phyloP scores from a whole-genome alignment of 2,797 vertebrate species.

The Xiphophorus birchmanni region DNA sequence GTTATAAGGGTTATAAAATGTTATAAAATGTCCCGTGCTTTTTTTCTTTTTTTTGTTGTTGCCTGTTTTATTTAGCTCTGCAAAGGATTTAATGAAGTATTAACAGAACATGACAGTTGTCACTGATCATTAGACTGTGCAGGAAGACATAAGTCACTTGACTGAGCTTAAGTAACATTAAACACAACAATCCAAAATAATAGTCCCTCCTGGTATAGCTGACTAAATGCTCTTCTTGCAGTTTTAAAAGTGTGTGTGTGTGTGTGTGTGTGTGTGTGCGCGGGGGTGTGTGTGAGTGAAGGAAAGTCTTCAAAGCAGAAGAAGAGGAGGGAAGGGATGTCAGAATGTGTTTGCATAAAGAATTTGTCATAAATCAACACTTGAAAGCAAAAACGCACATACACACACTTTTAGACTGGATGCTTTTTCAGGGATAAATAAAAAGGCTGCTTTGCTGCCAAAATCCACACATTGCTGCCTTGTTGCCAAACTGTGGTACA shows the following conservation, averaged over 20 bases:
- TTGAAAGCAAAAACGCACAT: not conserved
- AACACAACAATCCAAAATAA: slow-evolving; percentile 51
- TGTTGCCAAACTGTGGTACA: slow-evolving; percentile 24
- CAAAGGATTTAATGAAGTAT: slow-evolving; percentile 40
- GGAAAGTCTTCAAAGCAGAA: slow-evolving; percentile 31
- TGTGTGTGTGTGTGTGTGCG: slow-evolving; percentile 22
- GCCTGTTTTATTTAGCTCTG: slow-evolving; percentile 5
- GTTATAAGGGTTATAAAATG: too few species aligned
- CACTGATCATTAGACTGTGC: slow-evolving; percentile 59
- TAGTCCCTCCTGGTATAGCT: slow-evolving; percentile 42
- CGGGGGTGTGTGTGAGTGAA: slow-evolving; percentile 33
- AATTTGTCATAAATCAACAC: slow-evolving; percentile 39
- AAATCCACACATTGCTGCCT: slow-evolving; percentile 10
- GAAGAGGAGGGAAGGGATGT: slow-evolving; percentile 45
- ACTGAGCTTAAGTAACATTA: slow-evolving; percentile 58
- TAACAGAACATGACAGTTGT: slow-evolving; percentile 59
- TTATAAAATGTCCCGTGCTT: slow-evolving; percentile 24
- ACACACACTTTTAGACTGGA: slow-evolving; percentile 5
- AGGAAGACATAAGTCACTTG: slow-evolving; percentile 62
- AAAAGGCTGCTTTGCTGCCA: slow-evolving; percentile 8
- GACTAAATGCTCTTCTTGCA: slow-evolving; percentile 47
- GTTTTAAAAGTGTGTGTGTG: slow-evolving; percentile 54
- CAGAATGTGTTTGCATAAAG: slow-evolving; percentile 53
- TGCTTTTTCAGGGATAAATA: slow-evolving; percentile 2
- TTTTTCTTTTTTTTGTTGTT: not conserved